Evolutionary conservation across 1,140 invertebrate species (phyloP), one percentile per base, ranked within the genome.

Genomic region (Drosophila hydei): DNA sequence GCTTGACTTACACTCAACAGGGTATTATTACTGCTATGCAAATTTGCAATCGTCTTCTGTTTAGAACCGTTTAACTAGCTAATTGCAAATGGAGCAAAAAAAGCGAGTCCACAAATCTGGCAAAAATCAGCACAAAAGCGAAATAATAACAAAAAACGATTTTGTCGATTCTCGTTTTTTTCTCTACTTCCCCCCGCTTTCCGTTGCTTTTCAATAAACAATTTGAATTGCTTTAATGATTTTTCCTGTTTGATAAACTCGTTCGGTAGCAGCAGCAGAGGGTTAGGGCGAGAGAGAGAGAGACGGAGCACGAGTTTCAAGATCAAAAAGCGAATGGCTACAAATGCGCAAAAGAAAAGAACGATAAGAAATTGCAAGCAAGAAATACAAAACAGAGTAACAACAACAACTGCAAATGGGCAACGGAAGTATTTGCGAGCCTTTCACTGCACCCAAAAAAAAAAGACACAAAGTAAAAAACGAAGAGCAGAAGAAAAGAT

Each of bases 241-340:
- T 87, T 33, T 85, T 83, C 81, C 63, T 59, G 69, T 72, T 72
- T 67, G 68, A 85, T 79, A 84, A 85, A 85, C 80, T 80, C 76
- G 81, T 85, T 85, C 77, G 77, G n/a, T 65, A 74, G 61, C 63
- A 43, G 23, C 21, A 21, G 38, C 9, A 7, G 27, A 33, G 30
- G 21, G n/a, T 14, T 3, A 25, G 36, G 43, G 23, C 45, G 11
- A 42, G 40, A 33, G 14, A 51, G 11, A 40, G 30, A 14, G n/a
- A 42, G 56, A 43, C 40, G 14, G 18, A 33, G 33, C 8, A 7
- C 36, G 7, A 38, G 79, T 85, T 85, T 85, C 81, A 85, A 85
- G 81, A 85, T 85, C 81, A 85, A 81, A 85, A 85, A 85, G 81
- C 81, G 81, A 85, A 85, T 87, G 61, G 19, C 40, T 8, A 18